Evolutionary conservation across 2,113 vertebrate species (phyloP).

Genomic region (Mixornis gularis): DNA sequence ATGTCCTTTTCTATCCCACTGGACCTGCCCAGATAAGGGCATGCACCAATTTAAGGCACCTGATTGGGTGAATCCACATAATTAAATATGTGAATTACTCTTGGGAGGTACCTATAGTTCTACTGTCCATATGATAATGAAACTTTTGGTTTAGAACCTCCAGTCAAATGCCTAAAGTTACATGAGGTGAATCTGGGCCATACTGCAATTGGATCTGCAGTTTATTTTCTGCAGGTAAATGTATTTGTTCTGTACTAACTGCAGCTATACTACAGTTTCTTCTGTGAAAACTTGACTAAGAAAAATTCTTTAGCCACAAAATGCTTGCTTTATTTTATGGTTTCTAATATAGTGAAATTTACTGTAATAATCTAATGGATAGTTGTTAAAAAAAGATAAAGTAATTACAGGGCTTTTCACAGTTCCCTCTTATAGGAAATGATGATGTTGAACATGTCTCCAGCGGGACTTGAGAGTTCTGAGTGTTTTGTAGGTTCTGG

Average conservation of each 20-base stretch:
- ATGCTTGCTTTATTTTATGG: not conserved
- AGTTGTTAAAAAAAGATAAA: constrained; percentile 20
- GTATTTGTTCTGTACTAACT: not conserved
- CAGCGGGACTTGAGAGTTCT: not conserved
- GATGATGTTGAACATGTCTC: not conserved
- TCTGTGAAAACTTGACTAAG: not conserved
- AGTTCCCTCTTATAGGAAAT: not conserved
- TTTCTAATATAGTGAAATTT: not conserved
- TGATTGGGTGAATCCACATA: not conserved
- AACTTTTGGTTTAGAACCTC: not conserved
- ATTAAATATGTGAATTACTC: not conserved
- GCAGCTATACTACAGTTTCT: not conserved
- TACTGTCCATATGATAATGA: not conserved
- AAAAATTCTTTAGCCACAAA: not conserved
- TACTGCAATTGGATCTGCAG: not conserved
- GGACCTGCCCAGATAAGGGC: not conserved
- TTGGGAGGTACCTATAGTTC: not conserved
- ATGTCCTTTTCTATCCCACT: not conserved
- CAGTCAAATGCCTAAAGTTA: not conserved
- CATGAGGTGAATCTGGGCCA: not conserved
- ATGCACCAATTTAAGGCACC: not conserved
- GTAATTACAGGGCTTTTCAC: constrained; percentile 18
- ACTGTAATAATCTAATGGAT: not conserved
- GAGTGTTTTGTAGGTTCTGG: not conserved
- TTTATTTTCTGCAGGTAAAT: not conserved